phyloP scores from a whole-genome alignment of 2,113 vertebrate genomes.

The Chloebia gouldiae region DNA sequence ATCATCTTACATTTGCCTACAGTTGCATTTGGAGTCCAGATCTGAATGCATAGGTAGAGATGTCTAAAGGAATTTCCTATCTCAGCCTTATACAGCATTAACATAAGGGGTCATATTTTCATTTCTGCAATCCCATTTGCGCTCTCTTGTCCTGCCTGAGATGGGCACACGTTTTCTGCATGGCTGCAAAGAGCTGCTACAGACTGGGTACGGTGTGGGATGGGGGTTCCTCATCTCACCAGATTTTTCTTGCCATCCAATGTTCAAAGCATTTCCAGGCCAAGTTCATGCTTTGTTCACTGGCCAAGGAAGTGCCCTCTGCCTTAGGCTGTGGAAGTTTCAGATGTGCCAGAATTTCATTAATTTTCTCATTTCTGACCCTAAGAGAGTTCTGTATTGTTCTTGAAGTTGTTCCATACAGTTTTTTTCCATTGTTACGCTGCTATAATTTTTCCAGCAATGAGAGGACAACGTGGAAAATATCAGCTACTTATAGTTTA shows the following conservation, averaged over 20 bases:
- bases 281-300: neutral
- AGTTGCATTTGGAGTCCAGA: neutral
- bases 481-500: neutral
- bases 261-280: neutral
- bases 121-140: neutral
- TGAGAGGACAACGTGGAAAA: neutral
- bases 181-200: neutral
- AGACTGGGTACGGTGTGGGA: fast-evolving
- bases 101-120: neutral
- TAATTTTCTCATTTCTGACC: neutral
- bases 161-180: neutral
- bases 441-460: neutral
- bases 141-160: neutral
- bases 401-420: neutral
- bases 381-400: neutral
- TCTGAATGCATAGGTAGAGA: neutral
- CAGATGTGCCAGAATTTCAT: neutral
- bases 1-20: neutral
- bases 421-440: neutral
- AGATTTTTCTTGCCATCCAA: neutral
- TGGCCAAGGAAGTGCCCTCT: neutral
- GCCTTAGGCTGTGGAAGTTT: neutral
- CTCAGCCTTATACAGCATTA: neutral
- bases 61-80: neutral
- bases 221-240: fast-evolving